These are phyloP conservation scores for Caenorhabditis macrosperma DNA, from an alignment of 2,888 invertebrate genomes.

Conservation along the genomic window DNA sequence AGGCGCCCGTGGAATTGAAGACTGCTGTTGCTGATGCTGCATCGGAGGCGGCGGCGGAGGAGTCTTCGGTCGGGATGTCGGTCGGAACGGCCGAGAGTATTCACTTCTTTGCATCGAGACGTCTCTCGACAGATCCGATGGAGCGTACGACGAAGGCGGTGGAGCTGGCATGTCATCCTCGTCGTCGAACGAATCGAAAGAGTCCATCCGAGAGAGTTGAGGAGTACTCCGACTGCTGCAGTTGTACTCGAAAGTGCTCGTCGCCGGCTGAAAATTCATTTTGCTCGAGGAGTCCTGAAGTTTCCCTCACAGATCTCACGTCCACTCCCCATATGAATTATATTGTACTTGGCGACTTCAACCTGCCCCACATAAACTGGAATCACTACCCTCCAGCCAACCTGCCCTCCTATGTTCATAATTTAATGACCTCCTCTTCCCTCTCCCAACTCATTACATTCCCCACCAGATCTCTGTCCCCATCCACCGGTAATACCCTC, in stretches of 20 bases:
- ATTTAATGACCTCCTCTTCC: no score
- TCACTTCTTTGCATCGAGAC: conserved; percentile 63
- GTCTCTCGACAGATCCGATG: conserved; percentile 29
- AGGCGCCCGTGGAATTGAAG: conserved; percentile 25
- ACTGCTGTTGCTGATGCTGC: conserved; percentile 28
- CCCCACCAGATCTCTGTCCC: no score
- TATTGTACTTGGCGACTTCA: no score
- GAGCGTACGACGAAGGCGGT: conserved; percentile 18
- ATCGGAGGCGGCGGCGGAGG: conserved; percentile 80
- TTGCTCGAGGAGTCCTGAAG: no score
- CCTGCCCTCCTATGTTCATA: no score
- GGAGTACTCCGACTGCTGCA: conserved; percentile 58
- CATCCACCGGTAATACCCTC: no score
- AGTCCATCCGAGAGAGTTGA: conserved; percentile 61
- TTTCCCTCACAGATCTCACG: no score
- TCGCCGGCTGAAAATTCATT: conserved; percentile 30
- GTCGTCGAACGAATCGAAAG: conserved; percentile 66
- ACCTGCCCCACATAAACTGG: no score
- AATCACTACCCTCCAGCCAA: no score
- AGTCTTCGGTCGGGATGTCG: conserved; percentile 80
- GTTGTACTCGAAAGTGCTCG: conserved; percentile 53
- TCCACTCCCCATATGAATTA: no score
- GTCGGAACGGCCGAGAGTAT: conserved; percentile 72
- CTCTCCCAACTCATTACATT: no score
- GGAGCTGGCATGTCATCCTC: conserved; percentile 48